Evolutionary conservation across 1,140 invertebrate genomes (phyloP), one percentile per base, ranked within the genome.

Genomic region (Polyergus mexicanus): DNA sequence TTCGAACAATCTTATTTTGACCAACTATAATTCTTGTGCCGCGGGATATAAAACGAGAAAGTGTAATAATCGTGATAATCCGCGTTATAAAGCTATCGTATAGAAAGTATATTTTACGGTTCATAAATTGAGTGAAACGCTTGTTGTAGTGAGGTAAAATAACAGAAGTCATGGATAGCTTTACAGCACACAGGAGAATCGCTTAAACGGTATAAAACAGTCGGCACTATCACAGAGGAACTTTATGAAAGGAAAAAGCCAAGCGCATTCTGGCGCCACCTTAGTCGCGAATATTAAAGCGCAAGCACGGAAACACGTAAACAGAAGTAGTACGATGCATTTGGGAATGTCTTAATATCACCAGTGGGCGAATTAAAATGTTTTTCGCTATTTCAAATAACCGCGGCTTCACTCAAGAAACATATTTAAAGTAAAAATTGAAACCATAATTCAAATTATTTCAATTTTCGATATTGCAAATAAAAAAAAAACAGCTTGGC

Each of bases 231-330:
- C 76, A 60, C 38, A n/a, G 44, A 72, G n/a, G 51, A 83, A 62
- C 78, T 83, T 83, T 74, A 83, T 83, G 68, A 74, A 83, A 74
- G 68, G 68, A 83, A 83, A 83, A 72, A 83, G 68, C 25, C 38
- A 72, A 81, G 78, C 60, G 38, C 6, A 13, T 22, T 19, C 35
- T 71, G 25, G 35, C 44, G 44, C 28, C 25, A 25, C 13, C 38
- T 16, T 60, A 69, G 38, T 62, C 19, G 54, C 68, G 68, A 83
- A 83, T 83, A 83, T 83, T 72, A 83, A 83, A 83, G 25, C 68
- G 16, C 38, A 41, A n/a, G 25, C 54, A 74, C 19, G 41, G 41
- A 51, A 25, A 22, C 8, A 47, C 56, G 25, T 74, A 74, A 83
- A 83, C 68, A 60, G 78, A 83, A 74, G 35, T 60, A 83, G 25